Percentiles rank a stretch among this genome's conserved stretches.
phyloP scores from a whole-genome alignment of 2,113 vertebrate genomes.

The Anhinga anhinga region DNA sequence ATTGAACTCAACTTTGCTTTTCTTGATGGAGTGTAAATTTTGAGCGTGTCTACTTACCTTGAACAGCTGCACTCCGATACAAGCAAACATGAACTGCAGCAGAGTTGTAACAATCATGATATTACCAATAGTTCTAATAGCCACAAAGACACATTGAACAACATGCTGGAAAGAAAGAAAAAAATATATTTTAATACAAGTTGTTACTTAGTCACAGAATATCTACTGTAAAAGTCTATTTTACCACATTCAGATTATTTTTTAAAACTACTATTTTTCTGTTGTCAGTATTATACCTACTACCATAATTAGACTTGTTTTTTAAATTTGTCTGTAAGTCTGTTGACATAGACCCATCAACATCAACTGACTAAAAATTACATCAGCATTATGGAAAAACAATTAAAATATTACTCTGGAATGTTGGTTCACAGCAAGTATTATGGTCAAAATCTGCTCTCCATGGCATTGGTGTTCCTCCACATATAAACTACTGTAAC shows the following conservation, averaged over 20 bases:
- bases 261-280: background rate
- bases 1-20: background rate
- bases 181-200: background rate
- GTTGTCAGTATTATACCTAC: background rate
- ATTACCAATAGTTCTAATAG: slow-evolving; percentile 97
- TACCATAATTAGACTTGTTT: background rate
- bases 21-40: background rate
- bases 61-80: slow-evolving; percentile 97
- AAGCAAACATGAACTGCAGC: slow-evolving; percentile 99
- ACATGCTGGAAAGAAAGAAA: slow-evolving; percentile 82
- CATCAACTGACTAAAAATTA: background rate
- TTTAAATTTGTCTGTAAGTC: background rate
- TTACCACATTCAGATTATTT: background rate
- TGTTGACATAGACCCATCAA: background rate
- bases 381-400: background rate
- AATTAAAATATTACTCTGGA: background rate
- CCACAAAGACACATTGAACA: slow-evolving; percentile 98
- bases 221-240: background rate
- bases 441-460: background rate
- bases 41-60: slow-evolving; percentile 78
- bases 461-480: background rate
- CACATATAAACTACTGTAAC: background rate
- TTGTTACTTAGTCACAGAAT: background rate
- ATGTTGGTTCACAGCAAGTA: background rate
- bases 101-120: slow-evolving; percentile 99